phyloP scores from a whole-genome alignment of 2,797 vertebrate genomes.

The Acanthurus tractus region DNA sequence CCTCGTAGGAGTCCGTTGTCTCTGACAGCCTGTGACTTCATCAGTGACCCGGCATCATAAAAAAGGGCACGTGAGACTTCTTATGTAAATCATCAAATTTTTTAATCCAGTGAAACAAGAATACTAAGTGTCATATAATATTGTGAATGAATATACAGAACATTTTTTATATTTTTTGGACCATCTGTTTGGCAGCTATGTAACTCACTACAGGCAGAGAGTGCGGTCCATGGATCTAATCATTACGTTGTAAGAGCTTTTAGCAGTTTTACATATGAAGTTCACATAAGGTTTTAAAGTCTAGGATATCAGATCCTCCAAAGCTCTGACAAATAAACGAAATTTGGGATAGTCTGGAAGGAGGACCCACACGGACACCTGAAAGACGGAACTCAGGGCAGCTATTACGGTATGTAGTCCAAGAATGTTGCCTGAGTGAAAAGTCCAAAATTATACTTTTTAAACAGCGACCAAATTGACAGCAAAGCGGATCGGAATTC shows the following conservation, averaged over 20 bases:
- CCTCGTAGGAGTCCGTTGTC: conserved; percentile 42
- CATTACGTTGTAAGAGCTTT: not conserved
- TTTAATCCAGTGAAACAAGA: too few species aligned
- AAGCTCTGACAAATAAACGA: not conserved
- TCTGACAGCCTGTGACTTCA: not conserved
- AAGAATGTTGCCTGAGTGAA: conserved; percentile 68
- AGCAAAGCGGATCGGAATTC: rapidly evolving
- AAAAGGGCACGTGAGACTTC: too few species aligned
- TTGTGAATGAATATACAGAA: too few species aligned
- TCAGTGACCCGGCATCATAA: not conserved
- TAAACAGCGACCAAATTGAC: not conserved
- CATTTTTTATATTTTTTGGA: too few species aligned
- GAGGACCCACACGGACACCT: conserved; percentile 4
- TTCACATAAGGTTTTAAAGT: not conserved
- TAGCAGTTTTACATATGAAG: not conserved
- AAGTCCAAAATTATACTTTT: conserved; percentile 24
- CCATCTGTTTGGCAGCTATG: too few species aligned
- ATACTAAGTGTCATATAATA: not conserved
- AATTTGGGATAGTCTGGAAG: not conserved
- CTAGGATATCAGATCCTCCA: rapidly evolving
- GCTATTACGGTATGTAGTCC: conserved; percentile 52
- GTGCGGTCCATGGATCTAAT: not conserved
- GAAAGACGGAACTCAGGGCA: not conserved
- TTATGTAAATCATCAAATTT: too few species aligned
- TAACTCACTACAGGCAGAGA: not conserved